Percentiles rank a stretch among this genome's conserved stretches.
Conservation (phyloP, 1,140 invertebrate species). For the Myzus persicae region DNA sequence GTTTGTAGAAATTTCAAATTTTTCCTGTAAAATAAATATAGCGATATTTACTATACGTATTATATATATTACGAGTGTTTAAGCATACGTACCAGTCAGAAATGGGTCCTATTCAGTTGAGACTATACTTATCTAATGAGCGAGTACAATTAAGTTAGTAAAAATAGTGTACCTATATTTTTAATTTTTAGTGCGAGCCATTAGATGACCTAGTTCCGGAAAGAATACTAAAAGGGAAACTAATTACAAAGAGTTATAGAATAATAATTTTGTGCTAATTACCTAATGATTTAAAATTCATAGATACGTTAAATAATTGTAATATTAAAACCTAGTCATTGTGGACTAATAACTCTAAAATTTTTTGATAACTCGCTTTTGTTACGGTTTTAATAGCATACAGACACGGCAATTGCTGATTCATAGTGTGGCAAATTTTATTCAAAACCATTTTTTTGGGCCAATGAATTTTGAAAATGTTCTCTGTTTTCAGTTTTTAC, state of each 20-base stretch:
- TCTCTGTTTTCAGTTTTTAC: background rate
- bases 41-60: background rate
- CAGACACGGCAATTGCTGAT: background rate
- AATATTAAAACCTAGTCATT: background rate
- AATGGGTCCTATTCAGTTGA: background rate
- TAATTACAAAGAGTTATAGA: background rate
- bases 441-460: background rate
- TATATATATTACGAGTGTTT: background rate
- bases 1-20: background rate
- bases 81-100: background rate
- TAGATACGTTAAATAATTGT: background rate
- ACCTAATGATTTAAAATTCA: constrained; percentile 11
- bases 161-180: background rate
- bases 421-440: background rate
- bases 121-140: constrained; percentile 5
- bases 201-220: constrained; percentile 7
- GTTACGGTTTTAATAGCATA: background rate
- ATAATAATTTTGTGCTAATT: constrained; percentile 22
- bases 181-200: background rate
- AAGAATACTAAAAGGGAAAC: constrained; percentile 27
- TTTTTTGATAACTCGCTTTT: background rate
- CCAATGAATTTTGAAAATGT: background rate
- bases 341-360: background rate
- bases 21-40: background rate
- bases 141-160: background rate